These are phyloP conservation scores for Chaetophractus vellerosus DNA, from an alignment of 2,797 vertebrate genomes.

Conservation along the genomic window DNA sequence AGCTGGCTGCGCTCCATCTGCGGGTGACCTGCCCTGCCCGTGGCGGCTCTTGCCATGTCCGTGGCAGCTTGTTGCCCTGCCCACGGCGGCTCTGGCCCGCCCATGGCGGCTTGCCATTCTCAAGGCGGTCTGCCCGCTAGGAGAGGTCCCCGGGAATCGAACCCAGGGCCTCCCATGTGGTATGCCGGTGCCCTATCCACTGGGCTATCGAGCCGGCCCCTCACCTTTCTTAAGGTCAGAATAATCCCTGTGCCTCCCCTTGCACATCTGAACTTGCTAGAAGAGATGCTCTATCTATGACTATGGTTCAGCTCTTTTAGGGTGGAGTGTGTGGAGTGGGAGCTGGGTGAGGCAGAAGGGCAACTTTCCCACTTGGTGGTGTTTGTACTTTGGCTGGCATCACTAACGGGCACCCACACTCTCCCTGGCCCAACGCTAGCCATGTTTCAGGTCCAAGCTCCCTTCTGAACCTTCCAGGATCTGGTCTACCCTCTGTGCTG, in stretches of 20 bases:
- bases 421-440: neutral
- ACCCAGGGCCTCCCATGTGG: too few relatives aligned
- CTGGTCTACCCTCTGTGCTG: neutral
- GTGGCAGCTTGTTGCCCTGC: too few relatives aligned
- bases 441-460: neutral
- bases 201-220: too few relatives aligned
- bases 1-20: too few relatives aligned
- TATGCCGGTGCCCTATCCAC: too few relatives aligned
- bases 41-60: too few relatives aligned
- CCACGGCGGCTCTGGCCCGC: too few relatives aligned
- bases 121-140: too few relatives aligned
- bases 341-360: neutral
- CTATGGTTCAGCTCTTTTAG: neutral
- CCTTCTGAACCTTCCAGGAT: neutral
- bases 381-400: neutral
- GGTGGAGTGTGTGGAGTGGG: neutral
- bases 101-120: too few relatives aligned
- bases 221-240: neutral
- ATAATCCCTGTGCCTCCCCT: neutral
- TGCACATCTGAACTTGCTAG: neutral
- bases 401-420: neutral
- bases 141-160: too few relatives aligned
- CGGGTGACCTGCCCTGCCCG: too few relatives aligned
- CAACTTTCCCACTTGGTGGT: neutral
- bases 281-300: fast-evolving